phyloP scores from a whole-genome alignment of 2,113 vertebrate genomes.

The Orientallactaga bullata region DNA sequence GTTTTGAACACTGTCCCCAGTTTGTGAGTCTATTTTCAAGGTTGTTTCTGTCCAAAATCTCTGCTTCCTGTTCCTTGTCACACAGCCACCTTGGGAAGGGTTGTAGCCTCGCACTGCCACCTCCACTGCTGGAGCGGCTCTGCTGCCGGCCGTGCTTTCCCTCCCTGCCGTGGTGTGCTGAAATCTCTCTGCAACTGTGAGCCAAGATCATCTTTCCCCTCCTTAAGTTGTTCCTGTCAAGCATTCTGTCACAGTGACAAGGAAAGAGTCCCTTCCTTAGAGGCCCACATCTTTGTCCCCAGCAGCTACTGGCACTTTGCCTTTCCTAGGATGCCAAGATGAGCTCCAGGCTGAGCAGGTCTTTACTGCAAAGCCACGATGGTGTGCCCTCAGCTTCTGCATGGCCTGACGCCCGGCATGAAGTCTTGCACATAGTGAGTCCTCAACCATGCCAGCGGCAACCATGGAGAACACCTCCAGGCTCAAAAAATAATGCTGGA shows the following conservation, averaged over 20 bases:
- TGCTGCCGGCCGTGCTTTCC: no score
- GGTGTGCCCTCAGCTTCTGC: rapidly evolving
- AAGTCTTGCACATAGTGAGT: not conserved
- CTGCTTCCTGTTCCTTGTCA: not conserved
- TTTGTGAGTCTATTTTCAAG: not conserved
- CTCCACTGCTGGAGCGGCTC: not conserved
- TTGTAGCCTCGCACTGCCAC: not conserved
- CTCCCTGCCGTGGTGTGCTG: not conserved
- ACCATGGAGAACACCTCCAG: not conserved
- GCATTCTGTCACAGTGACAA: not conserved
- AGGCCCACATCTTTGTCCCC: not conserved
- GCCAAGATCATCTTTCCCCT: not conserved
- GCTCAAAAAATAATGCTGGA: not conserved
- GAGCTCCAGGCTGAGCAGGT: not conserved
- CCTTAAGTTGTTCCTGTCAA: not conserved
- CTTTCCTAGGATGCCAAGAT: not conserved
- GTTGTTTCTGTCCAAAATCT: not conserved
- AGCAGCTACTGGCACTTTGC: not conserved
- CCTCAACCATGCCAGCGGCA: not conserved
- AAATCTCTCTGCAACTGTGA: not conserved
- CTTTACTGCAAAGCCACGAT: not conserved
- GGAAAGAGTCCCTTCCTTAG: not conserved
- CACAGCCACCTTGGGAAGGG: no score
- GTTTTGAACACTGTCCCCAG: not conserved
- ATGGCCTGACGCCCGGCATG: not conserved